phyloP scores from a whole-genome alignment of 2,113 vertebrate species.

The Verasper variegatus region DNA sequence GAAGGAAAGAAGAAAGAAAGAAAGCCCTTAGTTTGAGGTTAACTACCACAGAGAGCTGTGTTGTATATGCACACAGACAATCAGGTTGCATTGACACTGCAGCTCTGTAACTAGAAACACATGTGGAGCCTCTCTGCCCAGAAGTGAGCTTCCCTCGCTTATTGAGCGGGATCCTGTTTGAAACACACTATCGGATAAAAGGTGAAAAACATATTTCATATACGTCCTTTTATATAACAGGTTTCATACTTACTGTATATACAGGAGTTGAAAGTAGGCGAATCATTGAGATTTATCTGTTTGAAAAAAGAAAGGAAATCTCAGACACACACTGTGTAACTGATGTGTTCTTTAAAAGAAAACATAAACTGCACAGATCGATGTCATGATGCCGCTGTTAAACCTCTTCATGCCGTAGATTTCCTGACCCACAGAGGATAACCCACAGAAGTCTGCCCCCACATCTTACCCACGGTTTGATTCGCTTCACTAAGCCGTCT shows the following conservation, averaged over 20 bases:
- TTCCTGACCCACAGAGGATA: conserved; percentile 22
- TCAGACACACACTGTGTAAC: background rate
- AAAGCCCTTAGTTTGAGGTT: background rate
- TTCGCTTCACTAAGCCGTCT: conserved; percentile 26
- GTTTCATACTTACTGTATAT: background rate
- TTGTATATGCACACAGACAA: conserved; percentile 1
- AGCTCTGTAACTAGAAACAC: conserved; percentile 35
- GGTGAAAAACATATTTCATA: background rate
- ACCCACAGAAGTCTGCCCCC: conserved; percentile 4
- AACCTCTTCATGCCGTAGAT: background rate
- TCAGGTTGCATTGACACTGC: conserved; percentile 5
- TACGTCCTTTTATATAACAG: background rate
- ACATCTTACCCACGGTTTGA: conserved; percentile 5
- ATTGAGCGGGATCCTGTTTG: background rate
- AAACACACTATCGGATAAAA: conserved; percentile 1
- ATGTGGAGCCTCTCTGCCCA: conserved; percentile 20
- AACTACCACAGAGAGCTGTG: background rate
- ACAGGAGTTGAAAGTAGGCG: background rate
- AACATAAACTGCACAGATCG: no score
- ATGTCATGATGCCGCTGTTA: no score
- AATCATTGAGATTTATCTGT: background rate
- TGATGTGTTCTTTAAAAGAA: no score
- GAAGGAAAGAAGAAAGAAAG: background rate
- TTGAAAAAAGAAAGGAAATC: background rate
- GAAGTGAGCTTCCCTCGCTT: background rate